These are phyloP conservation scores for Pararge aegeria DNA, from an alignment of 1,140 invertebrate genomes.

Conservation along the genomic window DNA sequence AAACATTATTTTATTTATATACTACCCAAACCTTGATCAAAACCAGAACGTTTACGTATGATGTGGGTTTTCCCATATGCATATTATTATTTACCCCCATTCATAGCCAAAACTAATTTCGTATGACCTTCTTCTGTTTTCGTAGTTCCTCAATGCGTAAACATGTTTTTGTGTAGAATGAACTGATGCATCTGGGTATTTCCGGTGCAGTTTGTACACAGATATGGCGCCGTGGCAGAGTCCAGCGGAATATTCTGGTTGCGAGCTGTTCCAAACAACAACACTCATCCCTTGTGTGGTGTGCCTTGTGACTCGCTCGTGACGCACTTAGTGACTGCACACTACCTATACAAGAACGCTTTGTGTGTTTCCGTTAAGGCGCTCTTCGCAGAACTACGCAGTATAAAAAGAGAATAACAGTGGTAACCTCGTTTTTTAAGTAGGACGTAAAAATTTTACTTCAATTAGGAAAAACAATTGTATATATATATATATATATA, in stretches of 20 bases:
- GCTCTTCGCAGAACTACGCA: neutral
- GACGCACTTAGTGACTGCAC: conserved; percentile 6
- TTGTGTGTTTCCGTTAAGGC: neutral
- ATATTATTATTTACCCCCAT: too few relatives aligned
- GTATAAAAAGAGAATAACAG: neutral
- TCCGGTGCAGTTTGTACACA: conserved; percentile 41
- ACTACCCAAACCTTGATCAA: too few relatives aligned
- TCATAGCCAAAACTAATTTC: neutral
- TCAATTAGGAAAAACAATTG: neutral
- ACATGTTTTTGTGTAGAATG: conserved; percentile 38
- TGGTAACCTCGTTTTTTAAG: neutral
- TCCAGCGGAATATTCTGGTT: conserved; percentile 66
- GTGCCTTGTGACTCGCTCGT: conserved; percentile 4
- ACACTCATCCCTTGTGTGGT: conserved; percentile 7
- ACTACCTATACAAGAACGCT: neutral
- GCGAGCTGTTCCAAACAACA: conserved; percentile 44
- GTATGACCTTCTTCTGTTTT: conserved; percentile 28
- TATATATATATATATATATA: too few relatives aligned
- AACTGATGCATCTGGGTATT: conserved; percentile 44
- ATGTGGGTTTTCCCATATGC: too few relatives aligned
- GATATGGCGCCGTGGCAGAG: conserved; percentile 40
- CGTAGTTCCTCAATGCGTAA: conserved; percentile 26
- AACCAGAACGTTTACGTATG: too few relatives aligned
- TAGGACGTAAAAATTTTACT: neutral
- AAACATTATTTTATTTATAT: too few relatives aligned